phyloP scores from a whole-genome alignment of 2,888 invertebrate species.

The Ceraclea dissimilis region DNA sequence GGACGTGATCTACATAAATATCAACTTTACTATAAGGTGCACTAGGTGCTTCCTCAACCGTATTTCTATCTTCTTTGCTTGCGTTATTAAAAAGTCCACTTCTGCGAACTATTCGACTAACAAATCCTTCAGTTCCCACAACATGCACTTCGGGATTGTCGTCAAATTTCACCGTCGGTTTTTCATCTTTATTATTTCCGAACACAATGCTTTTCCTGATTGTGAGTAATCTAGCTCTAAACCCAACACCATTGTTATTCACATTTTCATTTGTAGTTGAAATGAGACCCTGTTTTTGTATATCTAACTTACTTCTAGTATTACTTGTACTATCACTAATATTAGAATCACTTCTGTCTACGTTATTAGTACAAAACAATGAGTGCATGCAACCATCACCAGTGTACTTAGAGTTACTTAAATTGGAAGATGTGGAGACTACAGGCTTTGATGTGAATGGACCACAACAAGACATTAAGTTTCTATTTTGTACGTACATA shows the following conservation, averaged over 20 bases:
- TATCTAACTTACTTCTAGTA: conserved; percentile 36
- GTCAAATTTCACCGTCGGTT: conserved; percentile 19
- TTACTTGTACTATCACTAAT: neutral
- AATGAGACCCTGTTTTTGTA: conserved; percentile 52
- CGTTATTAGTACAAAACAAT: neutral
- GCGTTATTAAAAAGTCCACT: neutral
- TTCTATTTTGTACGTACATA: conserved; percentile 38
- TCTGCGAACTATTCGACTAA: neutral
- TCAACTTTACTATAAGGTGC: neutral
- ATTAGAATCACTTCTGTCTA: neutral
- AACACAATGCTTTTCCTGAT: conserved; percentile 29
- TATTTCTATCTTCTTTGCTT: neutral
- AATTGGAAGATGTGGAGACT: neutral
- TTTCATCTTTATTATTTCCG: conserved; percentile 27
- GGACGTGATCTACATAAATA: conserved; percentile 7
- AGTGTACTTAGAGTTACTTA: conserved; percentile 2
- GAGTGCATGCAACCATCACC: conserved; percentile 10
- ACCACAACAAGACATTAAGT: neutral
- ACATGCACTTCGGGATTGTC: neutral
- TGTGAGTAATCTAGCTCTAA: conserved; percentile 31
- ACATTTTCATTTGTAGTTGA: conserved; percentile 58
- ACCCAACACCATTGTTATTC: conserved; percentile 39
- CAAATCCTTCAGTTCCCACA: neutral
- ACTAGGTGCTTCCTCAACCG: too few relatives aligned
- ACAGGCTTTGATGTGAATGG: neutral